Evolutionary conservation across 2,888 invertebrate species (phyloP).

Genomic region (Neocrepidodera transversa): DNA sequence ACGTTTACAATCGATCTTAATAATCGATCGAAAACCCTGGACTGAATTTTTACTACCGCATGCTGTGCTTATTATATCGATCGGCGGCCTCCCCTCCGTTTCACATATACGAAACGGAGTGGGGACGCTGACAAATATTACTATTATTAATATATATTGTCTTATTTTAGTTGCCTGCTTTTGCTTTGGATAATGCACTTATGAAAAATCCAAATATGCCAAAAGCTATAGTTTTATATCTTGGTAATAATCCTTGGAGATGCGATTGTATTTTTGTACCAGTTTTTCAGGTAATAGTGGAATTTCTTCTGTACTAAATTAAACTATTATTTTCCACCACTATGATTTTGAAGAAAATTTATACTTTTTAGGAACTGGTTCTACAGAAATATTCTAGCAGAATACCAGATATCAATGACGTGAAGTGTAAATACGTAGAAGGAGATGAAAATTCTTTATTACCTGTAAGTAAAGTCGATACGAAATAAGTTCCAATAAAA

Average conservation of each 20-base stretch:
- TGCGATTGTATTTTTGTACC: slow-evolving; percentile 85
- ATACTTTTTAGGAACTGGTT: slow-evolving; percentile 56
- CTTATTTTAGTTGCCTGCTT: slow-evolving; percentile 77
- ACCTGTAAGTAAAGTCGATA: slow-evolving; percentile 65
- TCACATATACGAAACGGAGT: too few relatives aligned
- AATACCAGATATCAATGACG: slow-evolving; percentile 73
- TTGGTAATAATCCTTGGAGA: slow-evolving; percentile 82
- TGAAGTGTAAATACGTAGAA: slow-evolving; percentile 71
- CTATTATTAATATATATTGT: too few relatives aligned
- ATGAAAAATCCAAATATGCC: slow-evolving; percentile 77
- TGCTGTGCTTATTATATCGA: too few relatives aligned
- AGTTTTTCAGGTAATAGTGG: slow-evolving; percentile 71
- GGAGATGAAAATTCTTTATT: slow-evolving; percentile 69
- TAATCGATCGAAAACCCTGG: too few relatives aligned
- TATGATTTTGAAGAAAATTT: neutral
- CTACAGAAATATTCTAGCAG: slow-evolving; percentile 73
- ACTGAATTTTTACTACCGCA: too few relatives aligned
- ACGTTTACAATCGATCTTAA: too few relatives aligned
- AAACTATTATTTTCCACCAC: neutral
- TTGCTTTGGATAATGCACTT: slow-evolving; percentile 80
- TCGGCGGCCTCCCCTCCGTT: too few relatives aligned
- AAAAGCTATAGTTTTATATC: slow-evolving; percentile 71
- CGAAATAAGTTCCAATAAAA: too few relatives aligned
- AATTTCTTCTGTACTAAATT: too few relatives aligned
- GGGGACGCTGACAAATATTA: too few relatives aligned